Conservation (phyloP, 2,888 invertebrate species). For the Microctonus brassicae region DNA sequence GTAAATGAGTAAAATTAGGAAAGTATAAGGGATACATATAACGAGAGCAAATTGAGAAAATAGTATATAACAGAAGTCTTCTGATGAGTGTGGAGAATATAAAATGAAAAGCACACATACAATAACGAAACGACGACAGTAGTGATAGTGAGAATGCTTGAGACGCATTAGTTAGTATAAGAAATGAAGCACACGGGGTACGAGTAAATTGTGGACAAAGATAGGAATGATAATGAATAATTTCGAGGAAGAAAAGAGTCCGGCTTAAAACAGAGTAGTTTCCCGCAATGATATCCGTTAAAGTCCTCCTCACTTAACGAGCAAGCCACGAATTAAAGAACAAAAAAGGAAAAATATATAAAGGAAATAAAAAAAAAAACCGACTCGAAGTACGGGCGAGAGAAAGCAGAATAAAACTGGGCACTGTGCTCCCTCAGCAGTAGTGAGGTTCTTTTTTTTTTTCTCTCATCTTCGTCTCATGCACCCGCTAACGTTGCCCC, state of each 20-base stretch:
- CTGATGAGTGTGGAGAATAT: neutral
- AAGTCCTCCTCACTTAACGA: slow-evolving; percentile 34
- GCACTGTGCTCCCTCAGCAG: slow-evolving; percentile 22
- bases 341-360: neutral
- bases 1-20: slow-evolving; percentile 34
- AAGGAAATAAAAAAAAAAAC: neutral
- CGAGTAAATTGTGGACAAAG: slow-evolving; percentile 25
- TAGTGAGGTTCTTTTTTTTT: neutral
- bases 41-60: slow-evolving; percentile 16
- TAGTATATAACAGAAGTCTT: slow-evolving; percentile 45
- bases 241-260: slow-evolving; percentile 52
- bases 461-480: slow-evolving; percentile 9
- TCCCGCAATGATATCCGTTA: slow-evolving; percentile 50
- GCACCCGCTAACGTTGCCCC: slow-evolving; percentile 1
- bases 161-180: slow-evolving; percentile 4
- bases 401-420: slow-evolving; percentile 27
- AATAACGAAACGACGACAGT: slow-evolving; percentile 8
- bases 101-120: slow-evolving; percentile 8
- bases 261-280: slow-evolving; percentile 56
- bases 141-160: slow-evolving; percentile 23
- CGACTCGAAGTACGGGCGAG: slow-evolving; percentile 3
- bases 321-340: slow-evolving; percentile 22
- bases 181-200: slow-evolving; percentile 11
- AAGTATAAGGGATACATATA: slow-evolving; percentile 33
- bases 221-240: slow-evolving; percentile 62